A percentile compares a stretch with the other conserved stretches of the same genome.
phyloP scores from a whole-genome alignment of 2,888 invertebrate genomes.

The Eulithis prunata region DNA sequence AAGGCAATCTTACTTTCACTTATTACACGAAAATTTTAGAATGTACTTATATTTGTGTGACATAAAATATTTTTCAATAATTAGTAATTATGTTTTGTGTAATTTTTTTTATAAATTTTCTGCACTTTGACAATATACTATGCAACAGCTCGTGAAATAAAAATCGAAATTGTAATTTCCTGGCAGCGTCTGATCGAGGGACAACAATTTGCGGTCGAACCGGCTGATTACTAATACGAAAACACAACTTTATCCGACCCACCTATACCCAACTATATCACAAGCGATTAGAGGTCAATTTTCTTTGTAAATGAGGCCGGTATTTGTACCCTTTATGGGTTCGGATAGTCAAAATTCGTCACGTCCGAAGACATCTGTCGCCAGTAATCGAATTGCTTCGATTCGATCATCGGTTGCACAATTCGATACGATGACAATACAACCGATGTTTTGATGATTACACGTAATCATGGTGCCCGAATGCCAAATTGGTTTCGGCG shows the following conservation, averaged over 20 bases:
- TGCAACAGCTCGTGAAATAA: slow-evolving; percentile 70
- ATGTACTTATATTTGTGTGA: no score
- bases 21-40: no score
- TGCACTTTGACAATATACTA: slow-evolving; percentile 53
- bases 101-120: slow-evolving; percentile 34
- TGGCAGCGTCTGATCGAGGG: slow-evolving; percentile 81
- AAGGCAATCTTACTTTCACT: no score
- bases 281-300: slow-evolving; percentile 36
- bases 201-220: slow-evolving; percentile 83
- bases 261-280: slow-evolving; percentile 45
- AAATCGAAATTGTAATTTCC: slow-evolving; percentile 83
- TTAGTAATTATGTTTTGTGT: background rate
- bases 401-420: slow-evolving; percentile 77
- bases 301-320: slow-evolving; percentile 26
- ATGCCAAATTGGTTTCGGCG: slow-evolving; percentile 67
- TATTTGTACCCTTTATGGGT: slow-evolving; percentile 52
- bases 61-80: no score
- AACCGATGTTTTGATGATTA: slow-evolving; percentile 67
- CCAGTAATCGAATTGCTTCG: slow-evolving; percentile 77
- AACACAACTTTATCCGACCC: slow-evolving; percentile 50
- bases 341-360: slow-evolving; percentile 80
- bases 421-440: slow-evolving; percentile 82
- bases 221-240: slow-evolving; percentile 80
- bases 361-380: slow-evolving; percentile 83
- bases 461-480: slow-evolving; percentile 65